phyloP scores from a whole-genome alignment of 2,888 invertebrate genomes.

The Willowsia nigromaculata region DNA sequence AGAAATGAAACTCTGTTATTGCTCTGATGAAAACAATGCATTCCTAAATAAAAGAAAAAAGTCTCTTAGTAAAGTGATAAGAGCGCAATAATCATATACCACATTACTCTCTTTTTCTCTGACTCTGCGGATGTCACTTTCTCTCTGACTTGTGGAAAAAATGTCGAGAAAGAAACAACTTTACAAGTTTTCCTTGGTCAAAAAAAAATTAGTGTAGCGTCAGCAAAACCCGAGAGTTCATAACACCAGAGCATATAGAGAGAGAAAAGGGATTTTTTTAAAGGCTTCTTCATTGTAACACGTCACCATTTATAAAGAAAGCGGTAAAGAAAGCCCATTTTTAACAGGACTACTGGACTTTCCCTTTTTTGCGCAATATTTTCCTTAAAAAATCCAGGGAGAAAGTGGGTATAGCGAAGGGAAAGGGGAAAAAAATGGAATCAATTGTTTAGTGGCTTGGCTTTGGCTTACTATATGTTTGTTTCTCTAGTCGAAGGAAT shows the following conservation, averaged over 20 bases:
- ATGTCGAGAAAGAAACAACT: neutral
- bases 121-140: neutral
- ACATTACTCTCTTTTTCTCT: constrained; percentile 5
- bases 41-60: neutral
- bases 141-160: neutral
- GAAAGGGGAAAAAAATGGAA: neutral
- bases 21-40: neutral
- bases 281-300: constrained; percentile 6
- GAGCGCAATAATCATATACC: constrained; percentile 13
- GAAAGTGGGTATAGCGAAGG: neutral
- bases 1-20: neutral
- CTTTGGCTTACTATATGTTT: neutral
- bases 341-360: neutral
- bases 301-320: constrained; percentile 24
- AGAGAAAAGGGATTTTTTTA: neutral
- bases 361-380: neutral
- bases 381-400: no score
- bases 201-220: neutral
- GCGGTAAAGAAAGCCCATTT: constrained; percentile 41
- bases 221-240: neutral
- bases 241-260: neutral
- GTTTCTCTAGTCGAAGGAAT: neutral
- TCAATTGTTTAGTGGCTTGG: neutral
- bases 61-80: constrained; percentile 17
- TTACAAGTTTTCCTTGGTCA: neutral